Evolutionary conservation across 2,113 vertebrate species (phyloP), one percentile per base, ranked within the genome.

Genomic region (Carassius gibelio): DNA sequence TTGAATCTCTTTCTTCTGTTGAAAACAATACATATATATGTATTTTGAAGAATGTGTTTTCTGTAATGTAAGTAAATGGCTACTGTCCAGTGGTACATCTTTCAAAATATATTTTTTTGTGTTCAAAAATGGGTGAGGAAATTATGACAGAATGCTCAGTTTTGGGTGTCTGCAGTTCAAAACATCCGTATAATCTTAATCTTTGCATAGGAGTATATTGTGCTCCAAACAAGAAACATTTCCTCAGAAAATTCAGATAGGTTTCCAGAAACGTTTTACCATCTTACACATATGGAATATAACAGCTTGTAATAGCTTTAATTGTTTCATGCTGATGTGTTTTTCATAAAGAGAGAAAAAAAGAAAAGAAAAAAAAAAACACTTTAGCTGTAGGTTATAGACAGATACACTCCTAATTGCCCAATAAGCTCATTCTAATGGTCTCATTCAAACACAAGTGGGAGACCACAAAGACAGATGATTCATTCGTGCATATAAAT

Each of bases 321-420:
- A 52, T 75, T 50, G 45, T 8, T 52, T 75, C 48, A 14, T 62
- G 19, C 34, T 79, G 6, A 45, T 79, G 13, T 79, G 36, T 45
- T 78, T 78, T 38, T 62, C 77, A 79, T 17, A 42, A 42, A 79
- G 34, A 42, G 6, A n/a, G n/a, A n/a, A n/a, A n/a, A n/a, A n/a
- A n/a, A n/a, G n/a, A n/a, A n/a, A n/a, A n/a, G n/a, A n/a, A n/a
- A n/a, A n/a, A 45, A 79, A 79, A 45, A 30, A 30, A 30, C 30
- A 45, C 57, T 5, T 42, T 14, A 17, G 75, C 52, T 77, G 26
- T 34, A 77, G 30, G 26, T 77, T 77, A 59, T 77, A 57, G 76
- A 79, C n/a, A 45, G 19, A 78, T 59, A 59, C 77, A 79, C 36
- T 79, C 21, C 21, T 17, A 62, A 79, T 62, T 62, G 57, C 77